phyloP scores from a whole-genome alignment of 30 jellyfish, hydroid and myxozoan species.

The Chironex yamaguchii region DNA sequence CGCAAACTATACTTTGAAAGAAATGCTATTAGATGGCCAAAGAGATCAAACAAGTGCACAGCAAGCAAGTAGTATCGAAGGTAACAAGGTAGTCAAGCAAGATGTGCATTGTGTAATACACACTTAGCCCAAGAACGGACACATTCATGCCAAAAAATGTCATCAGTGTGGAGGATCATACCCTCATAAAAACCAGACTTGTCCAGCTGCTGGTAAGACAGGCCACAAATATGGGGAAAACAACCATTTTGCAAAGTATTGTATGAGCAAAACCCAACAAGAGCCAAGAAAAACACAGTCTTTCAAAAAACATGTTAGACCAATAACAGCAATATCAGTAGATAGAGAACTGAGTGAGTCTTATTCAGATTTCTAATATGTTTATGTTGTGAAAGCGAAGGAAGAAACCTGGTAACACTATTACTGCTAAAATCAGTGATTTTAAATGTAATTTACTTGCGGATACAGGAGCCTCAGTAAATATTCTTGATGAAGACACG shows the following conservation, averaged over 20 bases:
- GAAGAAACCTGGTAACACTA: constrained; percentile 42
- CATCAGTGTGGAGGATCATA: constrained; percentile 62
- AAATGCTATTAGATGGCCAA: constrained; percentile 54
- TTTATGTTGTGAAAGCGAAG: constrained; percentile 39
- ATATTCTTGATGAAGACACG: constrained; percentile 42
- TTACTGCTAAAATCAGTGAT: constrained; percentile 56
- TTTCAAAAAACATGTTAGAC: constrained; percentile 51
- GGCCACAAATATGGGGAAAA: constrained; percentile 12
- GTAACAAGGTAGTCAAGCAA: neutral
- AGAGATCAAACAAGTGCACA: constrained; percentile 57
- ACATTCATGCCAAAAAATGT: constrained; percentile 12
- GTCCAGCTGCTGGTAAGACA: constrained; percentile 38
- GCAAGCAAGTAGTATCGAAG: constrained; percentile 24
- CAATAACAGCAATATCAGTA: constrained; percentile 16
- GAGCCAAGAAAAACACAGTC: constrained; percentile 44
- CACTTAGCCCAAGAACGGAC: constrained; percentile 41
- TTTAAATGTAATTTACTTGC: constrained; percentile 32
- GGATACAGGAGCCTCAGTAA: constrained; percentile 58
- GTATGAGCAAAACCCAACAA: constrained; percentile 45
- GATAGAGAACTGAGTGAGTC: constrained; percentile 27
- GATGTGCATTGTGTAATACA: constrained; percentile 8
- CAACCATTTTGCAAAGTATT: constrained; percentile 31
- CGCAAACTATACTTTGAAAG: constrained; percentile 20
- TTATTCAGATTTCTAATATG: constrained; percentile 50
- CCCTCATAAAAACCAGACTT: constrained; percentile 28